Base-by-base conservation (phyloP, 2,888 invertebrate genomes). In the Parapristionchus giblindavisi region DNA sequence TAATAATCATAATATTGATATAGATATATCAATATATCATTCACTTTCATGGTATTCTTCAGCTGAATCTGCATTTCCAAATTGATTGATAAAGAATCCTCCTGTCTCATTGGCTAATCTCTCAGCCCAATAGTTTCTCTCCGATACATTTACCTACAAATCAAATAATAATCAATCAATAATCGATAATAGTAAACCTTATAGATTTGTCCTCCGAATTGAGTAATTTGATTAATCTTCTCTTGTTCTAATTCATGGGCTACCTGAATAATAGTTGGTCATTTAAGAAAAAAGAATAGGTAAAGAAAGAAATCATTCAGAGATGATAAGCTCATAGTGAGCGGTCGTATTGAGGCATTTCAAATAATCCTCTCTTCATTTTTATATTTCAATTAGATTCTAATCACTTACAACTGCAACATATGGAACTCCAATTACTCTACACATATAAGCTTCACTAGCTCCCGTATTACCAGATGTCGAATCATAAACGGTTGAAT, bases 381-480 rank as follows among this genome's bases (percentile, higher is more conserved):
- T n/a, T n/a, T n/a, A n/a, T n/a, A n/a, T n/a, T n/a, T 51, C 51
- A 51, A 72, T 21, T 24, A 14, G 38, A 14, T n/a, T 48, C 8
- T 17, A n/a, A 40, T 27, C 36, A 75, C 79, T 48, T 21, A 84
- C 83, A 52, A 85, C 82, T 8, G 85, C 84, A 40, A 80, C 77
- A 58, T 83, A 85, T 5, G 79, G 80, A 34, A 85, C 77, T 4
- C 77, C 78, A 52, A 85, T 80, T 36, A 84, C 68, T 21, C 65
- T 60, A 70, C 80, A 81, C 82, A 85, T 83, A 75, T 84, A 85
- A 4, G 85, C 85, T 72, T 85, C 85, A 32, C 82, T 80, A 24
- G 83, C 79, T 24, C 84, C 85, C n/a, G 85, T 85, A 71, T 85
- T 85, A 4, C 85, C 85, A 27, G 81, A 81, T 17, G 85, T 84